phyloP scores from a whole-genome alignment of 1,140 invertebrate genomes.

The Aphaenogaster floridana region DNA sequence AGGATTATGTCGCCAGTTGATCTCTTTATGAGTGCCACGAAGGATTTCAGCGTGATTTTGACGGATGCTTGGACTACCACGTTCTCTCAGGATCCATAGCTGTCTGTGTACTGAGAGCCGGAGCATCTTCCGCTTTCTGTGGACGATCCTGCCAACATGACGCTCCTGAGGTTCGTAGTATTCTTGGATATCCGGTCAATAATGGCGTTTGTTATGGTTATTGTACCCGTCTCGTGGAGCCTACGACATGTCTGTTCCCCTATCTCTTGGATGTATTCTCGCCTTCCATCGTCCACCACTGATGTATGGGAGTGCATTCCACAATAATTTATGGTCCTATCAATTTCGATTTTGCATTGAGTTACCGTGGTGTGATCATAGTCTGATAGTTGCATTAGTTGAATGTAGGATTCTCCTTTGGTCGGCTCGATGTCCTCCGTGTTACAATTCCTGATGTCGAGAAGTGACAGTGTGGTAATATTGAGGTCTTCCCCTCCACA shows the following conservation, averaged over 20 bases:
- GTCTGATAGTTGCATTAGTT: conserved; percentile 66
- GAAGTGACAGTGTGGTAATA: conserved; percentile 39
- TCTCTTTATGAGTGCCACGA: neutral
- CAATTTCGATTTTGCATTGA: conserved; percentile 72
- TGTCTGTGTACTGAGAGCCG: conserved; percentile 46
- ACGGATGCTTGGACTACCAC: conserved; percentile 39
- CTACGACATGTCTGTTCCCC: neutral
- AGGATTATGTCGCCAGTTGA: conserved; percentile 36
- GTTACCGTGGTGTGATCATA: conserved; percentile 40
- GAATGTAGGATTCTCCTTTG: conserved; percentile 7
- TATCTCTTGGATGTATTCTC: neutral
- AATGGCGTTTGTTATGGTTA: neutral
- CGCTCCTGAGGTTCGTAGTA: too few species aligned
- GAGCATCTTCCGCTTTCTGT: conserved; percentile 7
- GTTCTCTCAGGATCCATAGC: conserved; percentile 50
- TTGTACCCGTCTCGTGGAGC: neutral
- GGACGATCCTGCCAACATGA: conserved; percentile 19
- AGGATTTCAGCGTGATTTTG: neutral
- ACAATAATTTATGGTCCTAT: conserved; percentile 66
- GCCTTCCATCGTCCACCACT: conserved; percentile 13
- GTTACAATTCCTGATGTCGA: conserved; percentile 57
- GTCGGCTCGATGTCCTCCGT: conserved; percentile 2
- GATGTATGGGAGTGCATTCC: conserved; percentile 70
- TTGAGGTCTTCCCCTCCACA: conserved; percentile 42
- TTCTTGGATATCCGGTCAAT: neutral